These are phyloP conservation scores for Beroe forskalii DNA, from an alignment of 37 sponge, comb jelly and placozoan genomes.

Conservation along the genomic window DNA sequence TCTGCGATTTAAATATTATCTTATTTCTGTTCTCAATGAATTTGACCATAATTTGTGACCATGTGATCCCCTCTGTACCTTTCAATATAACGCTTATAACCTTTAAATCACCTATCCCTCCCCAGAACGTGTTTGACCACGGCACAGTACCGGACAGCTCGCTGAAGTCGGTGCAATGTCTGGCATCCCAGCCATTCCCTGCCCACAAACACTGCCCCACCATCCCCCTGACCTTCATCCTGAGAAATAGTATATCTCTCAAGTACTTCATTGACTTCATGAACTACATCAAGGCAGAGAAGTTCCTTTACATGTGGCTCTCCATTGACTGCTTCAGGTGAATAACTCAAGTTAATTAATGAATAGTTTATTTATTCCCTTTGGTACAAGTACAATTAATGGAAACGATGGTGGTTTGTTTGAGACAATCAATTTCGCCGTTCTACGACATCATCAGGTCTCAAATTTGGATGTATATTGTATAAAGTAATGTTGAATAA, in stretches of 20 bases:
- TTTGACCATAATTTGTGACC: no score
- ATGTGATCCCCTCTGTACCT: no score
- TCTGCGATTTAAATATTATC: no score
- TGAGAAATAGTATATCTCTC: constrained; percentile 39
- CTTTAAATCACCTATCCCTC: not conserved
- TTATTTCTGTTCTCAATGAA: no score
- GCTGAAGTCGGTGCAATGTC: not conserved
- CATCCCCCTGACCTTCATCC: constrained; percentile 48
- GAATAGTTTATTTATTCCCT: no score
- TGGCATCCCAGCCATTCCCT: constrained; percentile 51
- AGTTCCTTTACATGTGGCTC: constrained; percentile 63
- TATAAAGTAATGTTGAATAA: no score
- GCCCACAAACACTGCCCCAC: constrained; percentile 40
- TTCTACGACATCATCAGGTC: no score
- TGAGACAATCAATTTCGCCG: no score
- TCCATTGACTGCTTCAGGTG: constrained; percentile 44
- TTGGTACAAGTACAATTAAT: no score
- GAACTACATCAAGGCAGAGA: constrained; percentile 63
- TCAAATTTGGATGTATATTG: no score
- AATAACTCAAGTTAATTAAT: not conserved
- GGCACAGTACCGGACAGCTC: constrained; percentile 16
- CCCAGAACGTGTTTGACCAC: constrained; percentile 53
- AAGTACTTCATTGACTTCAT: constrained; percentile 64
- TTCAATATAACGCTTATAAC: no score
- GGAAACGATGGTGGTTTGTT: no score